These are phyloP conservation scores for Malurus cyaneus DNA, from an alignment of 2,113 vertebrate species.

Conservation along the genomic window DNA sequence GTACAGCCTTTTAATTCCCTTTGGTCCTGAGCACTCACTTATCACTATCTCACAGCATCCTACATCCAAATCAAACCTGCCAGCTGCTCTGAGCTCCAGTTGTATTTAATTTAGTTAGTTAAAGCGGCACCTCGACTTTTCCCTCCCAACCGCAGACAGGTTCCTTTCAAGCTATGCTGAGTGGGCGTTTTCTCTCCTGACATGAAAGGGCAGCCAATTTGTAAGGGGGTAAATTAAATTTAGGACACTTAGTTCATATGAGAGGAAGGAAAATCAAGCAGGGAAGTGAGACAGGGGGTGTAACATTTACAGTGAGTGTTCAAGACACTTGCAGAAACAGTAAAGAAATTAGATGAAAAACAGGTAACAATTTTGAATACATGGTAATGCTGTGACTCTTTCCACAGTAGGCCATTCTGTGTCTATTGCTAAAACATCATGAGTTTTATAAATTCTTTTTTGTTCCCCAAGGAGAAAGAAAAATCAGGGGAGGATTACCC, in stretches of 20 bases:
- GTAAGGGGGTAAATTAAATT: constrained; percentile 60
- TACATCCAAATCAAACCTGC: constrained; percentile 71
- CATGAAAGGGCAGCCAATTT: constrained; percentile 67
- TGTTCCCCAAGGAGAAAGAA: not conserved
- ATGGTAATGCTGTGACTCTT: not conserved
- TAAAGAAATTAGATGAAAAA: not conserved
- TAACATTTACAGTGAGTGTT: not conserved
- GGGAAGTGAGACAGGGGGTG: not conserved
- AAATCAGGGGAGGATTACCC: not conserved
- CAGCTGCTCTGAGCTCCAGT: constrained; percentile 46
- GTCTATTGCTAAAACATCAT: not conserved
- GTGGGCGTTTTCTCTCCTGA: constrained; percentile 60
- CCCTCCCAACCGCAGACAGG: constrained; percentile 35
- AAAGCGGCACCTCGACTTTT: constrained; percentile 16
- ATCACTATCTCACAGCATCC: constrained; percentile 61
- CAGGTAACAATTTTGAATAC: not conserved
- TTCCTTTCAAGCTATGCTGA: constrained; percentile 59
- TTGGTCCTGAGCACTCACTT: constrained; percentile 57
- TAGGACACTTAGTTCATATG: constrained; percentile 40
- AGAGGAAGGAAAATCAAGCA: constrained; percentile 3
- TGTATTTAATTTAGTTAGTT: constrained; percentile 66
- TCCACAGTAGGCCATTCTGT: not conserved
- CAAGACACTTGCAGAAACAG: not conserved
- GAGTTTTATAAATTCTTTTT: not conserved
- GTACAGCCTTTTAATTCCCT: constrained; percentile 61